These are phyloP conservation scores for Sorex maritimensis DNA, from an alignment of 2,797 vertebrate species.

Conservation along the genomic window DNA sequence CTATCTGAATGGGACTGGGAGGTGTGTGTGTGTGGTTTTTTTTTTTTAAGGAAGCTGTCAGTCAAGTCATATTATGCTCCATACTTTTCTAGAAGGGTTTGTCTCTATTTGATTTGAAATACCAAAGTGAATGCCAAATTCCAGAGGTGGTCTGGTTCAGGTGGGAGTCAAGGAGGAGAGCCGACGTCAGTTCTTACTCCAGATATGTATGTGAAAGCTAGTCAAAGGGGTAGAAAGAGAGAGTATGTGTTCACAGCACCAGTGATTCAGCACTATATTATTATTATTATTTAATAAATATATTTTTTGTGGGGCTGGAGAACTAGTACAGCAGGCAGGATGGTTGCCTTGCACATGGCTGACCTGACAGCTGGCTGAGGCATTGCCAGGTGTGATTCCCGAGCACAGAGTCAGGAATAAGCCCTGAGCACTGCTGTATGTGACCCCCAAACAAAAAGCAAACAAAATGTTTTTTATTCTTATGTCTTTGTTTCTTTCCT, in stretches of 20 bases:
- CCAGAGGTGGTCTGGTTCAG: not conserved
- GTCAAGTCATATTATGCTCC: not conserved
- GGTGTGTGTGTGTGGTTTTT: not conserved
- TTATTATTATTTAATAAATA: not conserved
- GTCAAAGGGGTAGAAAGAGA: not conserved
- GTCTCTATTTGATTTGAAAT: not conserved
- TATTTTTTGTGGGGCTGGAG: no score
- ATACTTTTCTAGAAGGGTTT: not conserved
- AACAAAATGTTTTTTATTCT: no score
- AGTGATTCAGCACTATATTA: not conserved
- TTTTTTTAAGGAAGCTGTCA: no score
- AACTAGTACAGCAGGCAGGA: no score
- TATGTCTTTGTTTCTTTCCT: no score
- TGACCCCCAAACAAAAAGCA: no score
- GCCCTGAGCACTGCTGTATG: no score
- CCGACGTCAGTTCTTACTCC: not conserved
- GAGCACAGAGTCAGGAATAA: no score
- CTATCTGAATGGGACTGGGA: not conserved
- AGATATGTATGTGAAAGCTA: not conserved
- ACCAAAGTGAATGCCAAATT: not conserved
- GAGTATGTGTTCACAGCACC: not conserved
- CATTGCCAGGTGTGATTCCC: no score
- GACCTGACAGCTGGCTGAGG: no score
- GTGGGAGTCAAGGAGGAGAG: not conserved
- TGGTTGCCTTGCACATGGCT: no score